These are phyloP conservation scores for Sebastes wilsoni DNA, from an alignment of 2,797 vertebrate species.

Conservation along the genomic window DNA sequence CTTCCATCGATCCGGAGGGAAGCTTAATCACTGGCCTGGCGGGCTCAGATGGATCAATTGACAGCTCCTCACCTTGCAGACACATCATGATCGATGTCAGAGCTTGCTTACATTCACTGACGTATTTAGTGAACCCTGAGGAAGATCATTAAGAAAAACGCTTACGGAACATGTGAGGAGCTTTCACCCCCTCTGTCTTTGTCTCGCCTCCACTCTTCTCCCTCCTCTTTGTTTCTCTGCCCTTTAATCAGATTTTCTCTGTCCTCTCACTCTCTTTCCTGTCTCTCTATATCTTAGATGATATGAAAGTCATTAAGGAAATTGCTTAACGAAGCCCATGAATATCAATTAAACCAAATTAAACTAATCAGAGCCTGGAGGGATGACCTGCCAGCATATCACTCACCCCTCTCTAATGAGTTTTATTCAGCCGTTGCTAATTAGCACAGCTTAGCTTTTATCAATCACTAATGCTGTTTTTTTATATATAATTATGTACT, in stretches of 20 bases:
- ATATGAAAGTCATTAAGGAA: constrained; percentile 56
- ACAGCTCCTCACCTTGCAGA: constrained; percentile 57
- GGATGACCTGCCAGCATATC: constrained; percentile 54
- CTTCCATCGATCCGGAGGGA: constrained; percentile 58
- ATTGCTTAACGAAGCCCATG: constrained; percentile 54
- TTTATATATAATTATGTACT: constrained; percentile 4
- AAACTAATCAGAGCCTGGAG: constrained; percentile 50
- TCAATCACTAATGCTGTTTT: constrained; percentile 29
- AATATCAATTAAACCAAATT: constrained; percentile 65
- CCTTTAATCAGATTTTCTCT: constrained; percentile 45
- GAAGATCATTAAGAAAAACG: constrained; percentile 53
- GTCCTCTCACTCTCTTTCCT: constrained; percentile 11
- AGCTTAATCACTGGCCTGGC: constrained; percentile 57
- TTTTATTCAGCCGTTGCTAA: constrained; percentile 53
- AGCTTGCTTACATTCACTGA: constrained; percentile 48
- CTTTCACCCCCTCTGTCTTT: constrained; percentile 9
- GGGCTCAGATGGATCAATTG: constrained; percentile 58
- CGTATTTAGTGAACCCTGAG: constrained; percentile 50
- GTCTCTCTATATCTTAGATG: constrained; percentile 34
- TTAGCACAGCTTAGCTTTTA: constrained; percentile 40
- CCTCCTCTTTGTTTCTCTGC: constrained; percentile 27
- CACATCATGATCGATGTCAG: constrained; percentile 58
- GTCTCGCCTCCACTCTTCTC: neutral
- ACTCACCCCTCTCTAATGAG: constrained; percentile 58
- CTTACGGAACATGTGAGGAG: constrained; percentile 34